Conservation (phyloP, 2,888 invertebrate genomes). For the Molanna angustata region DNA sequence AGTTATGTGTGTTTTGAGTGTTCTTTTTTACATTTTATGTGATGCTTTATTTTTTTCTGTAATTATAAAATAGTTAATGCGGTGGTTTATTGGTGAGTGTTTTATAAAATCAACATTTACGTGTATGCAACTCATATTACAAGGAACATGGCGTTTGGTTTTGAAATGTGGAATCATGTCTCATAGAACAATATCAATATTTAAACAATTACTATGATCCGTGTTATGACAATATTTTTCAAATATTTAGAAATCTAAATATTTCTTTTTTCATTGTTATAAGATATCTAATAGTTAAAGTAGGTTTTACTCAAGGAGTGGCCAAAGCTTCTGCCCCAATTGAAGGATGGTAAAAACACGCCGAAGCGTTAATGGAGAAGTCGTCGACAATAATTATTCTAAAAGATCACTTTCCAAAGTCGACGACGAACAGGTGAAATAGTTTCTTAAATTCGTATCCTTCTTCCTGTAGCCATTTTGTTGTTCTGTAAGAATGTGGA, state of each 20-base stretch:
- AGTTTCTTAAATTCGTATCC: conserved; percentile 3
- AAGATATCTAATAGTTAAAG: background rate
- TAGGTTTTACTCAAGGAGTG: conserved; percentile 23
- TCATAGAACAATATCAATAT: no score
- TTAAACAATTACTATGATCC: no score
- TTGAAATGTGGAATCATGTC: background rate
- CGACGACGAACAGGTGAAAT: conserved; percentile 52
- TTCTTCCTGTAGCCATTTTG: no score
- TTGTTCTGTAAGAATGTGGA: no score
- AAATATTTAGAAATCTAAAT: background rate
- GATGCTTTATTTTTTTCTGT: conserved; percentile 5
- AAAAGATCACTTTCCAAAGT: conserved; percentile 52
- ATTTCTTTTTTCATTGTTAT: background rate
- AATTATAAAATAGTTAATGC: conserved; percentile 5
- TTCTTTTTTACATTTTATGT: conserved; percentile 8
- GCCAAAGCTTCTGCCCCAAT: conserved; percentile 9
- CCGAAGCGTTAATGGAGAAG: conserved; percentile 54
- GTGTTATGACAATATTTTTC: no score
- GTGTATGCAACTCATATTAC: conserved; percentile 18
- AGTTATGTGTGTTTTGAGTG: conserved; percentile 9
- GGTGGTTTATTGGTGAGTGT: conserved; percentile 20
- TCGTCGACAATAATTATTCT: conserved; percentile 50
- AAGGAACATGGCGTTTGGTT: conserved; percentile 22
- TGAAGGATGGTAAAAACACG: conserved; percentile 53
- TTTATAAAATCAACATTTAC: conserved; percentile 14